Evolutionary conservation across 2,797 vertebrate species (phyloP).

Genomic region (Hapalemur alaotrensis): DNA sequence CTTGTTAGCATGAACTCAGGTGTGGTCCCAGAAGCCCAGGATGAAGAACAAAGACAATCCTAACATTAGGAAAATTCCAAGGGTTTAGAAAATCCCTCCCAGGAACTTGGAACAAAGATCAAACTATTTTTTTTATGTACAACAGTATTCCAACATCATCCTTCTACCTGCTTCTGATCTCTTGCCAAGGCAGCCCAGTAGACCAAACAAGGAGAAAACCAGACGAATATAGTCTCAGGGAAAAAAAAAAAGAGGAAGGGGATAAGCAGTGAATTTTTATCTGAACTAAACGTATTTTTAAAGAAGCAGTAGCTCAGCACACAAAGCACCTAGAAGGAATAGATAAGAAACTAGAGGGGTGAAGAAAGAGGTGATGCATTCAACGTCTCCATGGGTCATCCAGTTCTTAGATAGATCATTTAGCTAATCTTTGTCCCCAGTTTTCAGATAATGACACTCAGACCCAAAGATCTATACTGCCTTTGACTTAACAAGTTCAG

Average conservation of each 20-base stretch:
- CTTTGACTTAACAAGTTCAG: background rate
- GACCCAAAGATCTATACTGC: background rate
- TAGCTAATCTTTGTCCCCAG: background rate
- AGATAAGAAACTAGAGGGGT: background rate
- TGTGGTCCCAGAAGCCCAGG: background rate
- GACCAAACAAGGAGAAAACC: background rate
- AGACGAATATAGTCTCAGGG: background rate
- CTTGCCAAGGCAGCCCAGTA: background rate
- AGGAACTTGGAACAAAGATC: background rate
- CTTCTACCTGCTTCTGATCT: background rate
- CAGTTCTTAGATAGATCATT: background rate
- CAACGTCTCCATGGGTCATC: background rate
- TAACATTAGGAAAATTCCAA: background rate
- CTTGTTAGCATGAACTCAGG: background rate
- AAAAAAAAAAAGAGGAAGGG: background rate
- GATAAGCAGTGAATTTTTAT: background rate
- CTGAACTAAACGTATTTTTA: background rate
- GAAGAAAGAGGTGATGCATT: background rate
- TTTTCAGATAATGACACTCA: background rate
- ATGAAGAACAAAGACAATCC: background rate
- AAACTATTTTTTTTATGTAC: background rate
- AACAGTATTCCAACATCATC: background rate
- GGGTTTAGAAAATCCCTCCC: background rate
- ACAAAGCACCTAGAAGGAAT: background rate
- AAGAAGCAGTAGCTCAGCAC: background rate